phyloP scores from a whole-genome alignment of 2,113 vertebrate genomes.

The Cheirogaleus medius region DNA sequence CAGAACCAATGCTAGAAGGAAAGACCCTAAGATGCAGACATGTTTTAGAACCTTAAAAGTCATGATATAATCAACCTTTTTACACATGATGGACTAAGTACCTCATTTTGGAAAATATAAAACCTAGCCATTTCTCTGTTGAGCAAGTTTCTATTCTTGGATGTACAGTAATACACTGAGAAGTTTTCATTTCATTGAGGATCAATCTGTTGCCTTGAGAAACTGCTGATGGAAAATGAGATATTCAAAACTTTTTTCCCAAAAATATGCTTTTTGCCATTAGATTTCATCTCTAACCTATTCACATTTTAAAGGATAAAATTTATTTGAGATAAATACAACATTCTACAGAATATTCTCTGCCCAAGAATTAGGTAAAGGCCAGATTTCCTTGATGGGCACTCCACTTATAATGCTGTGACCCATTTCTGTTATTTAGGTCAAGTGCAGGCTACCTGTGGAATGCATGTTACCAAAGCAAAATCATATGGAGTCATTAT shows the following conservation, averaged over 20 bases:
- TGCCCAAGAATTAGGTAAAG: neutral
- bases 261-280: neutral
- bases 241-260: neutral
- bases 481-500: neutral
- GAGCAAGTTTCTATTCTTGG: constrained; percentile 9
- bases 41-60: neutral
- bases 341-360: neutral
- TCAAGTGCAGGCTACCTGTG: neutral
- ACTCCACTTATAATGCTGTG: neutral
- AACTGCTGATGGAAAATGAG: neutral
- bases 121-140: neutral
- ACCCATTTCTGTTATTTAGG: neutral
- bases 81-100: neutral
- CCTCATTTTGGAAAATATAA: constrained; percentile 18
- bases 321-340: neutral
- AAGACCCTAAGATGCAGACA: neutral
- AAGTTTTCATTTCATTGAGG: neutral
- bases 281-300: neutral
- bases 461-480: neutral
- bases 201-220: neutral
- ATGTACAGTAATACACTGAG: neutral
- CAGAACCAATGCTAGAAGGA: neutral
- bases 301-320: neutral
- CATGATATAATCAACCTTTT: neutral
- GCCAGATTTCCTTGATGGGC: neutral